These are phyloP conservation scores for Varroa destructor DNA, from an alignment of 1,140 invertebrate genomes.

Conservation along the genomic window DNA sequence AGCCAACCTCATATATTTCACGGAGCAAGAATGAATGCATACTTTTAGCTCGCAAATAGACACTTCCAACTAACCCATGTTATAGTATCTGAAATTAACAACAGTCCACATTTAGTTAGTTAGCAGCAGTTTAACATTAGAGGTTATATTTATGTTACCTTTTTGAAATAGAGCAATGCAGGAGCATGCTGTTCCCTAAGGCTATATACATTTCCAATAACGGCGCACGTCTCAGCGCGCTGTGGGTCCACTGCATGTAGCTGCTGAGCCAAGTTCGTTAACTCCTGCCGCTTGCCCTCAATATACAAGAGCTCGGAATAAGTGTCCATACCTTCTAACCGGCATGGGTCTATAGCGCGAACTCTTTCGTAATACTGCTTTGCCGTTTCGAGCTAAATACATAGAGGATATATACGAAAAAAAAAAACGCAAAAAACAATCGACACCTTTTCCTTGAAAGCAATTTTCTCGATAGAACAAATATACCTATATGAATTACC, in stretches of 20 bases:
- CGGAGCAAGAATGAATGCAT: too few species aligned
- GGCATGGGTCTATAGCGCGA: slow-evolving; percentile 70
- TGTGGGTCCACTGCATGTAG: slow-evolving; percentile 91
- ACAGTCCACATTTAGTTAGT: too few species aligned
- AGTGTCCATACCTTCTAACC: slow-evolving; percentile 86
- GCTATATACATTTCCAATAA: slow-evolving; percentile 98
- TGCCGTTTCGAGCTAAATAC: slow-evolving; percentile 69
- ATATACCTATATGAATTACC: too few species aligned
- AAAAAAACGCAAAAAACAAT: too few species aligned
- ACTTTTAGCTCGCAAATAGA: too few species aligned
- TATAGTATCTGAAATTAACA: too few species aligned
- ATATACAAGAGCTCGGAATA: slow-evolving; percentile 94
- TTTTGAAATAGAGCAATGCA: slow-evolving; percentile 85
- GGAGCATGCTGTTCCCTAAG: slow-evolving; percentile 88
- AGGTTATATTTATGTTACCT: neutral
- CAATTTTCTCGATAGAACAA: too few species aligned
- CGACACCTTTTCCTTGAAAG: too few species aligned
- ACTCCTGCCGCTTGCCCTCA: slow-evolving; percentile 66
- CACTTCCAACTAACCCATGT: too few species aligned
- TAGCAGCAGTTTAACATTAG: too few species aligned
- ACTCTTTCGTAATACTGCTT: slow-evolving; percentile 67
- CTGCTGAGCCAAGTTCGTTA: slow-evolving; percentile 82
- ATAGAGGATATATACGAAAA: neutral
- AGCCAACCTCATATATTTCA: too few species aligned
- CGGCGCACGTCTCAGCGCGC: slow-evolving; percentile 90